phyloP scores from a whole-genome alignment of 2,888 invertebrate species.

The Quadriops clusia region DNA sequence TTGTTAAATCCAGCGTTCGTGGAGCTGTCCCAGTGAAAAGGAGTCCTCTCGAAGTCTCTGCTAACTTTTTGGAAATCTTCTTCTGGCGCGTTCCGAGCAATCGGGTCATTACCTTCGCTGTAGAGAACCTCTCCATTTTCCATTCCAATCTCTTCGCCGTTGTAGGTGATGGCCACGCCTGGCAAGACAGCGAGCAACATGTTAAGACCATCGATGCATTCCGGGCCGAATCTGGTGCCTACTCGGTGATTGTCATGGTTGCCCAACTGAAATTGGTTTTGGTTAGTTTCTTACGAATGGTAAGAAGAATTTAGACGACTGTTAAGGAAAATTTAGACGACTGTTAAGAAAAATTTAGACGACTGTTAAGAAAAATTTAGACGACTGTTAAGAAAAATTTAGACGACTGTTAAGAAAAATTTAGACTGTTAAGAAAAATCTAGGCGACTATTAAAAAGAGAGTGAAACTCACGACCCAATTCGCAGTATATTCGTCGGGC shows the following conservation, averaged over 20 bases:
- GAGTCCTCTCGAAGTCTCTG: conserved; percentile 67
- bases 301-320: too few species aligned
- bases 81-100: conserved; percentile 44
- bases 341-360: too few species aligned
- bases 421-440: too few species aligned
- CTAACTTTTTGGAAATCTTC: conserved; percentile 45
- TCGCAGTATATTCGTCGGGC: conserved; percentile 48
- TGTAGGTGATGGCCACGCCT: conserved; percentile 76
- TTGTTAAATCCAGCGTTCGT: conserved; percentile 45
- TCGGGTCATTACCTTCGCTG: conserved; percentile 43
- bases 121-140: conserved; percentile 43
- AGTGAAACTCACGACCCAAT: conserved; percentile 60
- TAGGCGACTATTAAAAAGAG: neutral
- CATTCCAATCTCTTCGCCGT: conserved; percentile 76
- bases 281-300: too few species aligned
- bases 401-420: too few species aligned
- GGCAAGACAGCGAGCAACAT: conserved; percentile 73
- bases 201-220: conserved; percentile 67
- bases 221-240: conserved; percentile 55
- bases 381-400: too few species aligned
- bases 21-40: conserved; percentile 63
- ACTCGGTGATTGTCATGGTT: conserved; percentile 66
- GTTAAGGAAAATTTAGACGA: too few species aligned
- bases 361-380: too few species aligned
- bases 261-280: conserved; percentile 43